A percentile compares a stretch with the other conserved stretches of the same genome.
These are phyloP conservation scores for Nesoenas mayeri DNA, from an alignment of 2,113 vertebrate genomes.

Conservation along the genomic window DNA sequence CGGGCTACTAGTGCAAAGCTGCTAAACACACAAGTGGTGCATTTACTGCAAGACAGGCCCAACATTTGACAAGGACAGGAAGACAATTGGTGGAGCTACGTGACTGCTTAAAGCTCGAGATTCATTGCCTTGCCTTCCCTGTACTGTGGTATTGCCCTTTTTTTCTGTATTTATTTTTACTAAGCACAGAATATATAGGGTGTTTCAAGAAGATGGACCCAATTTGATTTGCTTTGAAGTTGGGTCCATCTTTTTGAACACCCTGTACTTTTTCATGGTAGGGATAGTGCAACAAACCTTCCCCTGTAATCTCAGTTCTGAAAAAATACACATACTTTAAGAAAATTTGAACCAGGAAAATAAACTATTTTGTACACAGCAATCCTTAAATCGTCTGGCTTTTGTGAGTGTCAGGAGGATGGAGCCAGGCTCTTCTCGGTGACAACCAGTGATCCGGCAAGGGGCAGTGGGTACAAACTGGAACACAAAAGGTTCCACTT, in stretches of 20 bases:
- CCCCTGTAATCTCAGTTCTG: neutral
- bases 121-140: neutral
- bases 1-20: neutral
- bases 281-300: neutral
- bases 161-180: neutral
- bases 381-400: neutral
- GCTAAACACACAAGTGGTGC: neutral
- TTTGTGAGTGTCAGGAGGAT: neutral
- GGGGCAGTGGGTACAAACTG: neutral
- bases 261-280: neutral
- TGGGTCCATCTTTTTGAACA: no score
- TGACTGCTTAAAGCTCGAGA: neutral
- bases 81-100: neutral
- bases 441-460: neutral
- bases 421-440: neutral
- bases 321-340: neutral
- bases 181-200: neutral
- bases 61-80: rapidly evolving
- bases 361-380: neutral
- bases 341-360: neutral
- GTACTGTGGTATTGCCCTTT: neutral
- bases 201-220: no score
- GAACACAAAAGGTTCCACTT: neutral
- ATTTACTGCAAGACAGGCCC: neutral
- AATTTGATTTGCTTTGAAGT: no score